Evolutionary conservation across 2,888 invertebrate species (phyloP), one percentile per base, ranked within the genome.

Genomic region (Eupithecia subfuscata): DNA sequence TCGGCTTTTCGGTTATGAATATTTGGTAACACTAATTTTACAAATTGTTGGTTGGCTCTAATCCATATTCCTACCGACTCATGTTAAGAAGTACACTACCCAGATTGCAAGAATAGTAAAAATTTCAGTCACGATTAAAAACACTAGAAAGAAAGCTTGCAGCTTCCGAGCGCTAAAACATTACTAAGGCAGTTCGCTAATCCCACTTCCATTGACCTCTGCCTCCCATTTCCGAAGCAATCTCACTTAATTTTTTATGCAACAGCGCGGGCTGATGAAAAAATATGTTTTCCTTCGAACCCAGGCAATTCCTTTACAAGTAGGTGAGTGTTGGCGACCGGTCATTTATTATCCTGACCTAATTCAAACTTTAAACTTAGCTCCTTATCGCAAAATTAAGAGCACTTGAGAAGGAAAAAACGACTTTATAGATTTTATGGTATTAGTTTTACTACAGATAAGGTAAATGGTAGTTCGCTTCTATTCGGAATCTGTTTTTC

Each of bases 151-250:
- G n/a, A 37, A 67, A 22, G n/a, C 67, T 40, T 6, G n/a, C 65
- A 37, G 34, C 40, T 40, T 65, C 9, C 65, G 22, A 67, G 18
- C n/a, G 40, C 40, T 67, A 43, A 68, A 67, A 67, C 37, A n/a
- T 67, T 37, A 65, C 37, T 18, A 37, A n/a, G 7, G n/a, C 40
- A 67, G 43, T 67, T 56, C 11, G 16, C 70, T 71, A 64, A 64
- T 71, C 16, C 71, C 71, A 6, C 25, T 75, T 67, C 74, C 78
- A 79, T 80, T 80, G 82, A 81, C 82, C 81, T 77, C 71, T 71
- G 71, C 68, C 77, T 75, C 78, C 75, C 73, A 70, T 69, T 76
- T 77, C 63, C 70, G 52, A 78, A 78, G 76, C 79, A 79, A 79
- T 79, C 75, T 79, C 65, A 70, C 69, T 79, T 75, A 77, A 71